phyloP scores from a whole-genome alignment of 2,888 invertebrate species.

The Amiota communis region DNA sequence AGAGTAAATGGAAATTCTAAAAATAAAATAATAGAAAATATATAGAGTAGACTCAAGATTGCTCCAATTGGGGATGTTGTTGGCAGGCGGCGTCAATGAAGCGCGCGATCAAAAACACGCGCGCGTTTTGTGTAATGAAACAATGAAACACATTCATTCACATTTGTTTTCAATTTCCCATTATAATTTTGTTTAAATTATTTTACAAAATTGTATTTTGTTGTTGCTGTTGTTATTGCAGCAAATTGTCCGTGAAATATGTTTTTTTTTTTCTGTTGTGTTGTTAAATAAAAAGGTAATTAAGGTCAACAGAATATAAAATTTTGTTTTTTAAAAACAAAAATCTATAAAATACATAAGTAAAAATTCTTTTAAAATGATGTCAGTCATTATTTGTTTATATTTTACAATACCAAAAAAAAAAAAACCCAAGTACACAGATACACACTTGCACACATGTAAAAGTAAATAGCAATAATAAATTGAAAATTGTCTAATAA shows the following conservation, averaged over 20 bases:
- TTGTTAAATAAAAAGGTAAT: no score
- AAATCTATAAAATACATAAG: background rate
- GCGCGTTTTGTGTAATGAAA: background rate
- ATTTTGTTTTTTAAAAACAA: no score
- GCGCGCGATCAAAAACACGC: background rate
- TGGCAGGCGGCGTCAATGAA: conserved; percentile 10
- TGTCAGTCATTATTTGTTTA: background rate
- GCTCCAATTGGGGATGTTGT: background rate
- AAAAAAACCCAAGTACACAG: background rate
- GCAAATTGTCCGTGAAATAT: conserved; percentile 17
- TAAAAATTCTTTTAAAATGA: background rate
- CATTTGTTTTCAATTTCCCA: background rate
- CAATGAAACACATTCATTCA: background rate
- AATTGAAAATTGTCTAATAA: no score
- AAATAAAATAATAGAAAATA: no score
- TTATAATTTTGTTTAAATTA: conserved; percentile 11
- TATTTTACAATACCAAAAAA: background rate
- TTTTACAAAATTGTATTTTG: background rate
- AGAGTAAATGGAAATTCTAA: no score
- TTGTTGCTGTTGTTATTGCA: background rate
- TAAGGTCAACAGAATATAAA: no score
- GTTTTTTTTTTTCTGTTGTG: background rate
- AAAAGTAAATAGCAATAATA: no score
- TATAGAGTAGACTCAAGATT: background rate
- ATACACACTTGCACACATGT: background rate